These are phyloP conservation scores for Allophyes oxyacanthae DNA, from an alignment of 2,888 invertebrate genomes.

Conservation along the genomic window DNA sequence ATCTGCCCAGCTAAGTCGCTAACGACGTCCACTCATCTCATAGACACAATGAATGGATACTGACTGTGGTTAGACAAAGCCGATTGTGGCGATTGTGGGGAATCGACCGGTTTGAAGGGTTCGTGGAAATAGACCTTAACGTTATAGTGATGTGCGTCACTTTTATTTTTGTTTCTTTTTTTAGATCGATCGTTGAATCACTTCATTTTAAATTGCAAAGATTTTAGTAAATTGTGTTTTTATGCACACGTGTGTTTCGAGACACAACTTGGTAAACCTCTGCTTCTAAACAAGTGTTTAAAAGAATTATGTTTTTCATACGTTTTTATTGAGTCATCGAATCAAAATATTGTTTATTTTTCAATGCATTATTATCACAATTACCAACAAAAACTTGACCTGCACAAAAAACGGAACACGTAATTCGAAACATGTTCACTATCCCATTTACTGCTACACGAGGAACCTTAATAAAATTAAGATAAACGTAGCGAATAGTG, in stretches of 20 bases:
- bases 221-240: too few relatives aligned
- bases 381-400: too few relatives aligned
- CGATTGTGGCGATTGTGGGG: conserved; percentile 68
- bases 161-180: background rate
- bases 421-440: too few relatives aligned
- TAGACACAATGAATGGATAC: conserved; percentile 81
- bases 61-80: conserved; percentile 83
- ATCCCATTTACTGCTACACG: conserved; percentile 21
- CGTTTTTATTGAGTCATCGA: too few relatives aligned
- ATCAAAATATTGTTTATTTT: too few relatives aligned
- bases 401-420: too few relatives aligned
- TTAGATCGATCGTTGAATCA: background rate
- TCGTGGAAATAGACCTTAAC: conserved; percentile 71
- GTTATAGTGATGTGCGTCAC: background rate
- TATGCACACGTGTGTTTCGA: too few relatives aligned
- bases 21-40: conserved; percentile 86
- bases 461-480: conserved; percentile 54
- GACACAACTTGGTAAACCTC: too few relatives aligned
- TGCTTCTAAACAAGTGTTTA: too few relatives aligned
- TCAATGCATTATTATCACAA: too few relatives aligned
- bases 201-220: too few relatives aligned
- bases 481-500: conserved; percentile 45
- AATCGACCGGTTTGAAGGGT: conserved; percentile 65
- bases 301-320: too few relatives aligned
- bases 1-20: conserved; percentile 74